These are phyloP conservation scores for Nansenia antarctica DNA, from an alignment of 2,113 vertebrate species.

Conservation along the genomic window DNA sequence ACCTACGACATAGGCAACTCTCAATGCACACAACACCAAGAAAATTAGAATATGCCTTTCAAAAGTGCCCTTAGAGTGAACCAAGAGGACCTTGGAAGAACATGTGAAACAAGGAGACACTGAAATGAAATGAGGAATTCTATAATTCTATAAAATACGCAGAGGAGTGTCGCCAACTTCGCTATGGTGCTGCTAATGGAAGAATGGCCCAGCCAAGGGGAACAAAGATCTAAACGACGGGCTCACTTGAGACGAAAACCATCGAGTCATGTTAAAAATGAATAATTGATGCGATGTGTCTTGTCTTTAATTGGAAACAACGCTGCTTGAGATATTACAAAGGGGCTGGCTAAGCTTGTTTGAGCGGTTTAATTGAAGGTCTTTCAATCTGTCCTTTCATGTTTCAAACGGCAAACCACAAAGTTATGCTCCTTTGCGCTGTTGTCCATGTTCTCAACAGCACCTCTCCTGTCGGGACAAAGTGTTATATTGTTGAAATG, in stretches of 20 bases:
- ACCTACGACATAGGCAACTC: no score
- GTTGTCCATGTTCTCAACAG: constrained; percentile 55
- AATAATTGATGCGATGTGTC: constrained; percentile 66
- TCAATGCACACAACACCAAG: no score
- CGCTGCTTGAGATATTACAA: constrained; percentile 33
- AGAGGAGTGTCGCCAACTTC: no score
- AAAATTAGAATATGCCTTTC: no score
- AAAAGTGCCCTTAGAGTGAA: no score
- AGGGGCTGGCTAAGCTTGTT: constrained; percentile 36
- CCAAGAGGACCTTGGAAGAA: no score
- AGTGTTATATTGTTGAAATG: constrained; percentile 67
- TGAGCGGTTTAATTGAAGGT: constrained; percentile 59
- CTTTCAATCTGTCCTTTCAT: constrained; percentile 56
- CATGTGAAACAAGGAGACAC: constrained; percentile 1
- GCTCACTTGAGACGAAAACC: constrained; percentile 50
- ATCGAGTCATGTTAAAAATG: constrained; percentile 57
- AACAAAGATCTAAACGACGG: constrained; percentile 43
- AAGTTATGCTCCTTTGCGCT: constrained; percentile 50
- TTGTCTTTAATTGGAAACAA: constrained; percentile 56
- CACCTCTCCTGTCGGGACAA: constrained; percentile 67
- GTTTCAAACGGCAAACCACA: constrained; percentile 49
- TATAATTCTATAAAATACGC: no score
- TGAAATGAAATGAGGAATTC: no score
- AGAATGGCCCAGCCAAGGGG: constrained; percentile 22
- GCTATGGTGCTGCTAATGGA: constrained; percentile 53